Percentiles rank a stretch among this genome's conserved stretches.
These are phyloP conservation scores for Tetranychus piercei DNA, from an alignment of 2,888 invertebrate species.

Conservation along the genomic window DNA sequence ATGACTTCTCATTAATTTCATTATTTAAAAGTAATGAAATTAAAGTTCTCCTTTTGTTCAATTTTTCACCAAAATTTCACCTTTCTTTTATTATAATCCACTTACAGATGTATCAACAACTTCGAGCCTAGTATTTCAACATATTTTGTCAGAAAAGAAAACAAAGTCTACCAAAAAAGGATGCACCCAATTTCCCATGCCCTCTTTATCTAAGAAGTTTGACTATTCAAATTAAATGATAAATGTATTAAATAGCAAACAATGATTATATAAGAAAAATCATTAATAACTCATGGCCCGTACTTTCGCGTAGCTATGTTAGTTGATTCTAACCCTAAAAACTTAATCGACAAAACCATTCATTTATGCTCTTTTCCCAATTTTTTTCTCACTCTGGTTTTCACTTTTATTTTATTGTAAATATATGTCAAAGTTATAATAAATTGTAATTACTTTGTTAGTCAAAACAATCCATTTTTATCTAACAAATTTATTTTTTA, in stretches of 20 bases:
- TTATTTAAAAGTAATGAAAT: too few species aligned
- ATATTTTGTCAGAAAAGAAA: not conserved
- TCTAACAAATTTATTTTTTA: too few species aligned
- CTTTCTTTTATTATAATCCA: too few species aligned
- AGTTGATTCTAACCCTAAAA: not conserved
- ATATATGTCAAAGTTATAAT: slow-evolving; percentile 2
- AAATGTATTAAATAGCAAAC: not conserved
- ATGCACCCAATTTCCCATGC: not conserved
- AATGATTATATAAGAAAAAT: not conserved
- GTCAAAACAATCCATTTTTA: too few species aligned
- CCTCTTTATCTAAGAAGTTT: not conserved
- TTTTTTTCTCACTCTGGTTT: not conserved
- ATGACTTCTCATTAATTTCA: too few species aligned
- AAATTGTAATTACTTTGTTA: not conserved
- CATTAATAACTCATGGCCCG: not conserved
- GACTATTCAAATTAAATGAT: not conserved
- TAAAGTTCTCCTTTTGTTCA: too few species aligned
- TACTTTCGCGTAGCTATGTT: not conserved
- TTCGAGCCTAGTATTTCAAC: not conserved
- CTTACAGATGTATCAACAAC: not conserved
- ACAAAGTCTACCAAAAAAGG: not conserved
- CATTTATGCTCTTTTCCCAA: not conserved
- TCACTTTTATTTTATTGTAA: slow-evolving; percentile 8
- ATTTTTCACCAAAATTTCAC: too few species aligned
- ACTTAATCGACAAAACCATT: not conserved